Percentiles rank a stretch among this genome's conserved stretches.
These are phyloP conservation scores for Saxicola maurus DNA, from an alignment of 2,797 vertebrate species.

Conservation along the genomic window DNA sequence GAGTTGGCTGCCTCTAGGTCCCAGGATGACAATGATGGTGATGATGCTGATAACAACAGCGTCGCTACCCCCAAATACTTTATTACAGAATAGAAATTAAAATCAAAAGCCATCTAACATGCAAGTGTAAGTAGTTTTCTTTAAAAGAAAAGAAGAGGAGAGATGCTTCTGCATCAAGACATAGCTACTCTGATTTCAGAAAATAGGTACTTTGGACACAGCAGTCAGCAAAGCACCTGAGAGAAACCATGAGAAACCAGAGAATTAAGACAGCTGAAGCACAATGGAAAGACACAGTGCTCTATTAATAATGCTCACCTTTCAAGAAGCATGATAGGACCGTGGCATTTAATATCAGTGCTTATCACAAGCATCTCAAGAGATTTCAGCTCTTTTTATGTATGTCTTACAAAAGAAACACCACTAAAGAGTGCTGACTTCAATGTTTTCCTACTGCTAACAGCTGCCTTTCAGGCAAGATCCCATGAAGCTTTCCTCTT, in stretches of 20 bases:
- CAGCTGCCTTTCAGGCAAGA: slow-evolving; percentile 48
- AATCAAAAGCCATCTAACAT: not conserved
- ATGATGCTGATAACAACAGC: not conserved
- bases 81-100: not conserved
- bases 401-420: slow-evolving; percentile 36
- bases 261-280: slow-evolving; percentile 23
- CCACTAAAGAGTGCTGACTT: slow-evolving; percentile 45
- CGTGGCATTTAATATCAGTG: slow-evolving; percentile 21
- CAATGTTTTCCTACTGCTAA: slow-evolving; percentile 46
- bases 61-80: not conserved
- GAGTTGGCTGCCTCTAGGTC: not conserved
- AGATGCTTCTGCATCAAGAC: not conserved
- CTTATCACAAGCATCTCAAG: slow-evolving; percentile 54
- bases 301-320: slow-evolving; percentile 48
- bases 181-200: not conserved
- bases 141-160: not conserved
- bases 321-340: slow-evolving; percentile 37
- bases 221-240: not conserved
- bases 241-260: not conserved
- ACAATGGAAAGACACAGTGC: not conserved
- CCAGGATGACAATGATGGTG: not conserved
- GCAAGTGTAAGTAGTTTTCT: not conserved
- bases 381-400: slow-evolving; percentile 48
- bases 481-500: slow-evolving; percentile 26
- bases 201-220: not conserved